Evolutionary conservation across 2,797 vertebrate genomes (phyloP).

Genomic region (Poeciliopsis presidionis): DNA sequence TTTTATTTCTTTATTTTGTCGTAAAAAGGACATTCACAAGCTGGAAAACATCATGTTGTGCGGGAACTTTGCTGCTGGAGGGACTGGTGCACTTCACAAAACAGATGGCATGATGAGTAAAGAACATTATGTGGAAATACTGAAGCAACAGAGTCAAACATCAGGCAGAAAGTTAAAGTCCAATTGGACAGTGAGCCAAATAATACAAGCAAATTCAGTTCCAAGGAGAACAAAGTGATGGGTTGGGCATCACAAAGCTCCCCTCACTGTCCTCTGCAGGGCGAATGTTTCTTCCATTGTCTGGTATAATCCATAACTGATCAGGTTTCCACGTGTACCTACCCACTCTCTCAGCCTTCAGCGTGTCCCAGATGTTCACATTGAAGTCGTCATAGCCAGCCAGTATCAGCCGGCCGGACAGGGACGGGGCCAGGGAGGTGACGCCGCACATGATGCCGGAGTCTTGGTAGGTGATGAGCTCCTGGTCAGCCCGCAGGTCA

Average conservation of each 20-base stretch:
- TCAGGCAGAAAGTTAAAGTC: background rate
- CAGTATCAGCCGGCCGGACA: slow-evolving; percentile 91
- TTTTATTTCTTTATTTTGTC: background rate
- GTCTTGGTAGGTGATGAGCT: slow-evolving; percentile 92
- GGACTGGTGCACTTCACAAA: background rate
- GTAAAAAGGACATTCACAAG: background rate
- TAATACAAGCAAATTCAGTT: background rate
- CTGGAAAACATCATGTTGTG: background rate
- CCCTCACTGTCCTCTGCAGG: background rate
- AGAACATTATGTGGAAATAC: background rate
- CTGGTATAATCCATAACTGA: background rate
- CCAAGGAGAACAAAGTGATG: background rate
- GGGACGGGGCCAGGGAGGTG: slow-evolving; percentile 92
- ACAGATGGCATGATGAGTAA: background rate
- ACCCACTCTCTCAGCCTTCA: slow-evolving; percentile 95
- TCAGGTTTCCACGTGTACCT: slow-evolving; percentile 58
- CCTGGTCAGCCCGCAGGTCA: slow-evolving; percentile 95
- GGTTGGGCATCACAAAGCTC: background rate
- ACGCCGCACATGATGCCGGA: slow-evolving; percentile 95
- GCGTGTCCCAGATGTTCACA: slow-evolving; percentile 96
- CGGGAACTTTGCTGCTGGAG: background rate
- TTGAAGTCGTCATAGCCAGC: slow-evolving; percentile 98
- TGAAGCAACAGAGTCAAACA: background rate
- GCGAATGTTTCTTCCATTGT: background rate
- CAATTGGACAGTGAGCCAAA: background rate